Evolutionary conservation across 2,888 invertebrate species (phyloP), one percentile per base, ranked within the genome.

Genomic region (Exephanes ischioxanthus): DNA sequence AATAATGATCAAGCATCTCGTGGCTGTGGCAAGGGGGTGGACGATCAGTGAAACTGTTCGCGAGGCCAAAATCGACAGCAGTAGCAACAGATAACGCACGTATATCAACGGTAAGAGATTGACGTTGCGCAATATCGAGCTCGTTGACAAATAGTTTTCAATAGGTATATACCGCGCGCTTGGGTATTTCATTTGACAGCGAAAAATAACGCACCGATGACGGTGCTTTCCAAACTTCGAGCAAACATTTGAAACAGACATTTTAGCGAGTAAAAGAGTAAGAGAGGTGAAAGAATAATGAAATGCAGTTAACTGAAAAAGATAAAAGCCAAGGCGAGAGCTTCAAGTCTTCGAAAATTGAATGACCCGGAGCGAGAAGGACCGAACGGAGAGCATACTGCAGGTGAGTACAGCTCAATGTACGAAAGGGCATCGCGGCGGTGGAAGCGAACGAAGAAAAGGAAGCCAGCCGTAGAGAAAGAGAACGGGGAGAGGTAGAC

Each of bases 121-220:
- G 30, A 53, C 45, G 61, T 86, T 87, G 84, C 86, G 85, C 86
- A 87, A 88, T 76, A 80, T 66, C 76, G 48, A 83, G 72, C 83
- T 55, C 79, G 83, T 87, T 88, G 87, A 86, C 86, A 86, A 88
- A 88, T 85, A 86, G 80, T 87, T 87, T 87, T 85, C 83, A 87
- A 84, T 87, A 84, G 84, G 61, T 19, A 41, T 19, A 41, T 37
- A 45, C n/a, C 16, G 67, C 72, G 71, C 51, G 26, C 66, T 67
- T 63, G 63, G 61, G 58, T 48, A 75, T 30, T 41, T 11, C 9
- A 41, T 41, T 41, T 11, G n/a, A 30, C 16, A 30, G 61, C 30
- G 11, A 26, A 30, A 30, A n/a, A 53, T 53, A 19, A n/a, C 53
- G 53, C 16, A 53, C n/a, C 53, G 53, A 7, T 7, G 53, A 19